Evolutionary conservation across 2,113 vertebrate genomes (phyloP), one percentile per base, ranked within the genome.

Genomic region (Odontophorus gujanensis): DNA sequence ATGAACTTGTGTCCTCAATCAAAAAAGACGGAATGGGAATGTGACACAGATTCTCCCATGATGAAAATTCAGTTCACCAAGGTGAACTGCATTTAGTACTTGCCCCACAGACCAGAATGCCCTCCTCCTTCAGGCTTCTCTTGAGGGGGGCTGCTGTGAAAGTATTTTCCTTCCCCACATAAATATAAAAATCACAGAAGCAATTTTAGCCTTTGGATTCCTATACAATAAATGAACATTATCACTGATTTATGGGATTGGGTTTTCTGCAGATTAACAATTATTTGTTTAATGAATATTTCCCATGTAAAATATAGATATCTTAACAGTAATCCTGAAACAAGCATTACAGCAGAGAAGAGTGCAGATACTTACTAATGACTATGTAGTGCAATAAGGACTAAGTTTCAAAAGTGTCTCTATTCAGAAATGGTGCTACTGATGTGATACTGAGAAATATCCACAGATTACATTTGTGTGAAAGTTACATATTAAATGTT

Each of bases 111-210:
- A 72, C 15, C 9, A 89, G 15, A 1, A 13, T 4, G 72, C 26
- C 17, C 26, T 84, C 10, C 51, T 22, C 8, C 76, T 58, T 76
- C 5, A 16, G 14, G 8, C 12, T 74, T 61, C 40, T 61, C 77
- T 45, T 17, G 4, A 0, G 1, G 34, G 34, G 2, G 40, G 24
- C 40, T 36, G 2, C 38, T 69, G 6, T 20, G 45, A 15, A 15
- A 18, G 1, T 2, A 57, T 50, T 53, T 92, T 78, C 65, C 11
- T 77, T 32, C 3, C 16, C 10, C 8, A 2, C 18, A 47, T 53
- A 53, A 32, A 57, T 21, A 55, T 28, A 34, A 61, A 73, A 59
- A 45, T 45, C 8, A 74, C 2, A 50, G 16, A 1, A 71, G 7
- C 11, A 66, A 8, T 66, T 81, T 50, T 34, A 78, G 38, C 18